Base-by-base conservation (phyloP, 2,888 invertebrate genomes). In the Vesta saturnalis region DNA sequence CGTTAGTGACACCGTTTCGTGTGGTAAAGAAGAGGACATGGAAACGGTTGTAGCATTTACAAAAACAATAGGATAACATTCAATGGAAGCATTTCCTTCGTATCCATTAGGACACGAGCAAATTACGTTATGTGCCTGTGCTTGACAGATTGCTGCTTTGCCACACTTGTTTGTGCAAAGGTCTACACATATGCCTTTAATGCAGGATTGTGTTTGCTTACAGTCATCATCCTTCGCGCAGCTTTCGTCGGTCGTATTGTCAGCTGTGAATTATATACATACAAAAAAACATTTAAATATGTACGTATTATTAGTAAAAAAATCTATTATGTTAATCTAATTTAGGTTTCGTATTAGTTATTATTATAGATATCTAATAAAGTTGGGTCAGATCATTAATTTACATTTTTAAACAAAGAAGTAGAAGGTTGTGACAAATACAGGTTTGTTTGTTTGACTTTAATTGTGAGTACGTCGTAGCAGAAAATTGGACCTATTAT, bases 191-290 rank as follows among this genome's bases (percentile, higher is more conserved):
- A 81, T 82, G 74, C 85, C 84, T 74, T 84, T 84, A 77, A 85
- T 83, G 82, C 88, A 88, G 76, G 84, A 83, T 79, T 86, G 85
- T 80, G 83, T 83, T 75, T 84, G 83, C 77, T 84, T 84, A 82
- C 88, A 88, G 77, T 88, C 84, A 76, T 81, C 81, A 80, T 87
- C 85, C 81, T 81, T 80, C 77, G 83, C 83, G 84, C 88, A 88
- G 82, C 72, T 73, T 74, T 77, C 74, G 71, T 84, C 83, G 79
- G 82, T 82, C 75, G 80, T 76, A 77, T 79, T 80, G 81, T 81
- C 81, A 77, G 83, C 85, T 85, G 85, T 81, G 83, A 82, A 85
- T 83, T 75, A 77, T 78, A 77, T 77, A 80, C 73, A 74, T 74
- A 77, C 73, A 77, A 70, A 72, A 69, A 67, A 67, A 72, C 52